phyloP scores from a whole-genome alignment of 2,113 vertebrate genomes.

The Oncorhynchus tshawytscha region DNA sequence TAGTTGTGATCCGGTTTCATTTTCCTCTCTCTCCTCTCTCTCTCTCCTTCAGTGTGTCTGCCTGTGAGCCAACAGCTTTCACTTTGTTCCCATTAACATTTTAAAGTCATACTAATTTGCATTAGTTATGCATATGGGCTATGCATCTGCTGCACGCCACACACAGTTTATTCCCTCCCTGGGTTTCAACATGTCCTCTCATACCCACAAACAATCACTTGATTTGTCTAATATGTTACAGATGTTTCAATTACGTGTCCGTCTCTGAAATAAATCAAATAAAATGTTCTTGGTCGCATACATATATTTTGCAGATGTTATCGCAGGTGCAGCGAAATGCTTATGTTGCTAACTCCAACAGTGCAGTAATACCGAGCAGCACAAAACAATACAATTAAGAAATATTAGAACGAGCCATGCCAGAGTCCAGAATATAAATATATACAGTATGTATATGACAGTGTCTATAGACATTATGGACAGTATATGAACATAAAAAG shows the following conservation, averaged over 20 bases:
- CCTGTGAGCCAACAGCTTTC: slow-evolving; percentile 37
- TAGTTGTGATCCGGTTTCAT: slow-evolving; percentile 55
- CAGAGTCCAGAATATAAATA: too few relatives aligned
- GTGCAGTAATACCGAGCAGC: too few relatives aligned
- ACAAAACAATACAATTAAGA: too few relatives aligned
- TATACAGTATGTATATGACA: too few relatives aligned
- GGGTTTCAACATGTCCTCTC: neutral
- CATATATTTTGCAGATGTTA: neutral
- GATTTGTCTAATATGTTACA: neutral
- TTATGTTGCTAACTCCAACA: too few relatives aligned
- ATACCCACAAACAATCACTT: neutral
- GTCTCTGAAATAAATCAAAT: neutral
- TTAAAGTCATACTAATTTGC: slow-evolving; percentile 32
- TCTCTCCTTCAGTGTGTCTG: slow-evolving; percentile 57
- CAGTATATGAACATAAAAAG: too few relatives aligned
- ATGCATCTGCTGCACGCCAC: neutral
- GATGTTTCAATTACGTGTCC: neutral
- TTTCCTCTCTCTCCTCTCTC: slow-evolving; percentile 14
- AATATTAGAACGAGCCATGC: too few relatives aligned
- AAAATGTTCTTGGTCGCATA: too few relatives aligned
- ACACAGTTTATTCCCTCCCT: neutral
- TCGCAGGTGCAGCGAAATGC: neutral
- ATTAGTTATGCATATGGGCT: slow-evolving; percentile 45
- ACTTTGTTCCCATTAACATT: slow-evolving; percentile 52
- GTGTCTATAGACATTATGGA: too few relatives aligned